Conservation (phyloP, 2,113 vertebrate genomes). For the Empidonax alnorum region DNA sequence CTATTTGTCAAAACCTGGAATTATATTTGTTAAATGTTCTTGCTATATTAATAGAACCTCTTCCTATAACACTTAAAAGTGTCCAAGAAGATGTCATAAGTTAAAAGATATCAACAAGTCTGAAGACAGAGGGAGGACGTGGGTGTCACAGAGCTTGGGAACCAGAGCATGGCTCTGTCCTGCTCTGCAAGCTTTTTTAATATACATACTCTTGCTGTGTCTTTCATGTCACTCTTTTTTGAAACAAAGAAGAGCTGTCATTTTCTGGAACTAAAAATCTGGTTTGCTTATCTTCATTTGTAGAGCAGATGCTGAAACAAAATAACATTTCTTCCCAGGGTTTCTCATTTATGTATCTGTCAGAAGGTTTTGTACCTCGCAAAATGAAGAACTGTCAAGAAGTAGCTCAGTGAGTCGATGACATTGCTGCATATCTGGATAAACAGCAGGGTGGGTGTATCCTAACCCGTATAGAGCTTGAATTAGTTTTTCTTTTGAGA, state of each 20-base stretch:
- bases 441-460: not conserved
- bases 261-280: not conserved
- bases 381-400: conserved; percentile 27
- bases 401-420: not conserved
- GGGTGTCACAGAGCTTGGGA: not conserved
- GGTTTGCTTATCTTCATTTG: conserved; percentile 9
- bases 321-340: conserved; percentile 17
- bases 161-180: not conserved
- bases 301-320: conserved; percentile 37
- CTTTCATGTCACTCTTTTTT: not conserved
- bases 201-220: not conserved
- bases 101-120: not conserved
- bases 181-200: not conserved
- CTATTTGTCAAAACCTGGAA: not conserved
- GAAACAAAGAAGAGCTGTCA: not conserved
- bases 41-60: not conserved
- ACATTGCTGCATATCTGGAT: not conserved
- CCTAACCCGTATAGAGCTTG: not conserved
- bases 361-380: conserved; percentile 4
- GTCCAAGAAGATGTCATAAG: not conserved
- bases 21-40: not conserved
- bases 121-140: not conserved
- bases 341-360: conserved; percentile 34
- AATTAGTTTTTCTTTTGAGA: not conserved
- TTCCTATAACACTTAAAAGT: not conserved